These are phyloP conservation scores for Cheirogaleus major DNA, from an alignment of 2,797 vertebrate genomes.

Conservation along the genomic window DNA sequence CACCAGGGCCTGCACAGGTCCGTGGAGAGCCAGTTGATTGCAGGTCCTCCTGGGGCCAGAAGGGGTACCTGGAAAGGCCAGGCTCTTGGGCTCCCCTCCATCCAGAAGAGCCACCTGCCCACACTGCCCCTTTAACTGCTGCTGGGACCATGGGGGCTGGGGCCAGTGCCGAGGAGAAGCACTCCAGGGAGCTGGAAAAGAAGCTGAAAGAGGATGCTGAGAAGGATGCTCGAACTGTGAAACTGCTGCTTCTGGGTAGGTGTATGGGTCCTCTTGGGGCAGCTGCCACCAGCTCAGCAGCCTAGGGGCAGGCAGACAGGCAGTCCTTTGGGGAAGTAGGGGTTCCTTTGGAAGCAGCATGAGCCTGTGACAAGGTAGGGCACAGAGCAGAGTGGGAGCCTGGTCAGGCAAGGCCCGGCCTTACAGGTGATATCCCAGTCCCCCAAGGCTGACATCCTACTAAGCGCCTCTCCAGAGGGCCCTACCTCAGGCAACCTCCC, in stretches of 20 bases:
- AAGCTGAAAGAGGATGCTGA: conserved; percentile 98
- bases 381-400: neutral
- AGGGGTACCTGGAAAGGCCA: conserved; percentile 51
- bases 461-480: neutral
- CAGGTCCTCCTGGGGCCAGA: conserved; percentile 55
- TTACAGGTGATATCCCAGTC: neutral
- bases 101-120: conserved; percentile 10
- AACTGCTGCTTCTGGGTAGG: conserved; percentile 98
- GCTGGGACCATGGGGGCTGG: conserved; percentile 94
- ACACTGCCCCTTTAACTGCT: neutral
- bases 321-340: neutral
- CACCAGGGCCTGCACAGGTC: conserved; percentile 68
- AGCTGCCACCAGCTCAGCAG: neutral
- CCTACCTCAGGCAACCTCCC: neutral
- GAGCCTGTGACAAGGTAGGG: neutral
- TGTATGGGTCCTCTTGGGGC: neutral
- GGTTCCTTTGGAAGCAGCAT: neutral
- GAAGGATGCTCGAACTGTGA: conserved; percentile 96
- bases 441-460: neutral
- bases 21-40: conserved; percentile 71
- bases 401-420: neutral
- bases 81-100: conserved; percentile 57
- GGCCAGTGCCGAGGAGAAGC: conserved; percentile 97
- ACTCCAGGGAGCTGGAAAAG: conserved; percentile 97
- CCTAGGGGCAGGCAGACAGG: neutral